Base-by-base conservation (phyloP, 2,888 invertebrate genomes). In the Nomada lathburiana region DNA sequence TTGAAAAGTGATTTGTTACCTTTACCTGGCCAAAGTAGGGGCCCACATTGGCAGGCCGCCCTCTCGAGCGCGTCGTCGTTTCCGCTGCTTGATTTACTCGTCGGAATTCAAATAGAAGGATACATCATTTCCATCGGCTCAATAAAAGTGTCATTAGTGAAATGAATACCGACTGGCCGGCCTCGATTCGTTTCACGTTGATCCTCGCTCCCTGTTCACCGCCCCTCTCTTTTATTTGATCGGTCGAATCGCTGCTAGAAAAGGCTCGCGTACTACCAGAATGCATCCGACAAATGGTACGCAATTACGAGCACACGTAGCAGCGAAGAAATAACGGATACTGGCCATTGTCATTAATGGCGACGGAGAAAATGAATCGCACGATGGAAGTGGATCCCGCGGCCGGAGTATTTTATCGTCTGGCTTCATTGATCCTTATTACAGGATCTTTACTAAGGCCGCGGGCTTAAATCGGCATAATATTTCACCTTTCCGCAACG, bases 381-480 rank as follows among this genome's bases (percentile, higher is more conserved):
- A 23, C 20, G 44, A 42, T 47, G 59, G 36, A 60, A 60, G 78
- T 20, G 42, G 36, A 70, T 76, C 57, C 76, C 76, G 74, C 60
- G 44, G 83, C 55, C 57, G 50, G 82, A 63, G 68, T 77, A 60
- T 80, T 78, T 85, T 74, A 83, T 83, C 83, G 68, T 55, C 50
- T 62, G 55, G 62, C 69, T 79, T 76, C 85, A 89, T 90, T 87
- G 88, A 90, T 90, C 88, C 89, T 90, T 89, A 88, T 90, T 90
- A 85, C 89, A 86, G 90, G 90, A 88, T 89, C 86, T 79, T 87
- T 87, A 84, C 81, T 84, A 89, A 88, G 88, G 87, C 86, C 82
- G 84, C 83, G 82, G 83, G 85, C 85, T 82, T 84, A 83, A 76
- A 79, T 85, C 86, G 87, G 78, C 87, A 87, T 87, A 89, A 90